Conservation (phyloP, 2,888 invertebrate species). For the Agelastica alni region DNA sequence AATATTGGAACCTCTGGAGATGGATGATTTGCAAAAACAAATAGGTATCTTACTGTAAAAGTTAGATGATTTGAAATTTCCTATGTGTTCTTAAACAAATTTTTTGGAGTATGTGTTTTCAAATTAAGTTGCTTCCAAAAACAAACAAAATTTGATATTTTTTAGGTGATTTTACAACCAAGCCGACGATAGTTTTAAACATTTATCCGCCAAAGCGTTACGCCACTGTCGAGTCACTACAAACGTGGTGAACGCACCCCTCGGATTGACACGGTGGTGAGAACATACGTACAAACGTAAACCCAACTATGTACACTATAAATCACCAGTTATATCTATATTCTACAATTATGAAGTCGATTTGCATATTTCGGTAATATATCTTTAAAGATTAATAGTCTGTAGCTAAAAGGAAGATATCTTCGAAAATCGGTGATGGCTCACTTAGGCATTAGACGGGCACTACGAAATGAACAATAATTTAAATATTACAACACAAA, state of each 20-base stretch:
- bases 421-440: conserved; percentile 17
- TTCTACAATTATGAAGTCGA: conserved; percentile 35
- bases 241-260: conserved; percentile 32
- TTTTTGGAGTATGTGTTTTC: too few species aligned
- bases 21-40: too few species aligned
- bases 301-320: conserved; percentile 32
- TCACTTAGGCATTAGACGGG: conserved; percentile 3
- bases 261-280: conserved; percentile 43
- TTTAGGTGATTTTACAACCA: too few species aligned
- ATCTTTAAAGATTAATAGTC: conserved; percentile 31
- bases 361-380: conserved; percentile 38
- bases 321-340: conserved; percentile 40
- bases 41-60: too few species aligned
- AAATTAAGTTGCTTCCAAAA: too few species aligned
- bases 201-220: too few species aligned
- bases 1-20: too few species aligned
- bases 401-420: conserved; percentile 10
- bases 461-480: conserved; percentile 1
- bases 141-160: too few species aligned
- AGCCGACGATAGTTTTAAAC: too few species aligned
- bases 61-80: too few species aligned
- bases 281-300: conserved; percentile 35
- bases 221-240: conserved; percentile 12
- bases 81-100: too few species aligned
- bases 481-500: too few species aligned